These are phyloP conservation scores for Iphiclides podalirius DNA, from an alignment of 2,888 invertebrate species.

Conservation along the genomic window DNA sequence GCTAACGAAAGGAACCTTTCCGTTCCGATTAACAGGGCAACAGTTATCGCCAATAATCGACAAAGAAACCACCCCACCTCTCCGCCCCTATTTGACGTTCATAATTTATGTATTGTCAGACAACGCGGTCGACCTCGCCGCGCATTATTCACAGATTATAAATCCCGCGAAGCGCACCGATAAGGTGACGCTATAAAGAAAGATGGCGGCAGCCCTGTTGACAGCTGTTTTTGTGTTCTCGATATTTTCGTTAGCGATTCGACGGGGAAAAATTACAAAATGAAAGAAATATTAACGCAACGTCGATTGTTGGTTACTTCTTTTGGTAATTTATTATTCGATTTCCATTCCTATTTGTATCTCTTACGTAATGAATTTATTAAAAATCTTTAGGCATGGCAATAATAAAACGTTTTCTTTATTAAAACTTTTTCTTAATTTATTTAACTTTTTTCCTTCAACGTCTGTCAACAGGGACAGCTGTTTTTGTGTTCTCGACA, in stretches of 20 bases:
- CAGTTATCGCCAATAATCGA: conserved; percentile 56
- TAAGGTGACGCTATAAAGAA: conserved; percentile 64
- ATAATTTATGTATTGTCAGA: conserved; percentile 77
- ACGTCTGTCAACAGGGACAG: no score
- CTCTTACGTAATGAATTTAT: no score
- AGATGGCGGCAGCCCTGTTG: conserved; percentile 59
- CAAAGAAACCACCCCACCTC: conserved; percentile 39
- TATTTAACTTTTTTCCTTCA: no score
- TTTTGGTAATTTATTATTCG: no score
- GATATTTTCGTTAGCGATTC: no score
- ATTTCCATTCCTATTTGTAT: no score
- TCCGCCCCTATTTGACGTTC: conserved; percentile 47
- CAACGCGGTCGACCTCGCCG: conserved; percentile 64
- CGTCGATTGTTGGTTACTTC: no score
- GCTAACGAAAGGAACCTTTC: conserved; percentile 58
- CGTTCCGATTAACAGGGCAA: conserved; percentile 66
- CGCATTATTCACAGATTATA: conserved; percentile 78
- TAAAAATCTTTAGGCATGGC: no score
- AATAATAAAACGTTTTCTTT: no score
- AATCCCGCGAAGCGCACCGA: conserved; percentile 68
- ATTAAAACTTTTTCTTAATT: no score
- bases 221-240: conserved; percentile 58
- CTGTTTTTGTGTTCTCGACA: conserved; percentile 48
- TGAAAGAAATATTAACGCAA: no score
- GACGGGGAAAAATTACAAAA: no score